Percentiles rank a stretch among this genome's conserved stretches.
Conservation (phyloP, 1,140 invertebrate species). For the Drosophila prosaltans region DNA sequence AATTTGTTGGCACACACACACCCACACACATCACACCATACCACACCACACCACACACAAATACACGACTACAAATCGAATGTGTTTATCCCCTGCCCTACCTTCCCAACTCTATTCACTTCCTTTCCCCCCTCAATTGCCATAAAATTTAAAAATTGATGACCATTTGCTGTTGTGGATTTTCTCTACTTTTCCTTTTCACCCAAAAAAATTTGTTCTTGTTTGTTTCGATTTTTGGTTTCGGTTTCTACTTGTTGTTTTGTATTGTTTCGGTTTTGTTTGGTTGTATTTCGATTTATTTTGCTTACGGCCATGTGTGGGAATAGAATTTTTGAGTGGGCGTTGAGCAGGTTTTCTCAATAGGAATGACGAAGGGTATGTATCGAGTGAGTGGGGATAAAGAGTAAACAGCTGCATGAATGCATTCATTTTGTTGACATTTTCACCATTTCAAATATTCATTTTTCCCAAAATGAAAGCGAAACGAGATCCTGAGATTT, state of each 20-base stretch:
- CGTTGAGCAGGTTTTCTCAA: neutral
- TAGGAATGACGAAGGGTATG: neutral
- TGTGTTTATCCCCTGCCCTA: neutral
- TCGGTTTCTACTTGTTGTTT: constrained; percentile 18
- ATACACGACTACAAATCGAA: neutral
- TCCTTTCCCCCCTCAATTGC: constrained; percentile 29
- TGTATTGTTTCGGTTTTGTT: constrained; percentile 18
- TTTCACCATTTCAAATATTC: constrained; percentile 33
- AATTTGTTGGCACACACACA: constrained; percentile 50
- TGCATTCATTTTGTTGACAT: constrained; percentile 44
- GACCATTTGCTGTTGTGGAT: constrained; percentile 47
- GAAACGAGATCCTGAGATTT: neutral
- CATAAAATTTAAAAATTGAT: constrained; percentile 70
- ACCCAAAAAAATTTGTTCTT: constrained; percentile 20
- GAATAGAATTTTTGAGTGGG: constrained; percentile 10
- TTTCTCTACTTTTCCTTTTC: constrained; percentile 43
- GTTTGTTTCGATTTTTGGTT: constrained; percentile 41
- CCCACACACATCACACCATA: neutral
- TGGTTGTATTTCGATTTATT: constrained; percentile 14
- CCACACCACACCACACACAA: constrained; percentile 11
- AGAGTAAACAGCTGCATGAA: constrained; percentile 41
- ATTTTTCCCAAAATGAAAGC: constrained; percentile 14
- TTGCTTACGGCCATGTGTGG: constrained; percentile 9
- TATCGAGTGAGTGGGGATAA: neutral
- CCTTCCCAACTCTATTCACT: neutral